These are phyloP conservation scores for Synergus gifuensis DNA, from an alignment of 2,888 invertebrate species.

Conservation along the genomic window DNA sequence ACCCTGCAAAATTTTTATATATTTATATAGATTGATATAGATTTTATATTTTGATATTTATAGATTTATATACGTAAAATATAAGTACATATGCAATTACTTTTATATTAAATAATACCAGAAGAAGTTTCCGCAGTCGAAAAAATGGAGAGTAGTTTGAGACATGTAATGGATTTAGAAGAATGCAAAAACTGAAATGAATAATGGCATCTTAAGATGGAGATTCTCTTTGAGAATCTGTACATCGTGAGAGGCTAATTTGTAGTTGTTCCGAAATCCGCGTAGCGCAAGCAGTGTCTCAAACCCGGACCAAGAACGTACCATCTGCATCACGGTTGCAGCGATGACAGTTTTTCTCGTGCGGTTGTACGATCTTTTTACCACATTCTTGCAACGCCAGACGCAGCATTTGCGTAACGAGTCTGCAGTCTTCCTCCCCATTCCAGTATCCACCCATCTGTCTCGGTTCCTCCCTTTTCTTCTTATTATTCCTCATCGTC, in stretches of 20 bases:
- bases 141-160: background rate
- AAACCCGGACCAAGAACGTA: conserved; percentile 40
- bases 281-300: background rate
- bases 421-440: conserved; percentile 60
- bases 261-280: conserved; percentile 19
- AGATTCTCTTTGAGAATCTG: conserved; percentile 33
- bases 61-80: too few relatives aligned
- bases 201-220: conserved; percentile 4
- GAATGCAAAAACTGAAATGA: background rate
- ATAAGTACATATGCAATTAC: too few relatives aligned
- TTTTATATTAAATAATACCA: too few relatives aligned
- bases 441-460: conserved; percentile 59
- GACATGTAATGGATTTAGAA: background rate
- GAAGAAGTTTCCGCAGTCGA: too few relatives aligned
- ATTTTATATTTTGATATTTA: too few relatives aligned
- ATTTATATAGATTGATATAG: too few relatives aligned
- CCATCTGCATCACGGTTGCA: conserved; percentile 66
- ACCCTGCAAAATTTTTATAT: too few relatives aligned
- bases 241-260: conserved; percentile 37
- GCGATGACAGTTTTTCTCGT: conserved; percentile 64
- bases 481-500: conserved; percentile 43
- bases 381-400: conserved; percentile 68
- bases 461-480: conserved; percentile 56
- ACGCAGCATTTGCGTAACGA: conserved; percentile 72
- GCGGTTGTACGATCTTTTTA: conserved; percentile 66